Percentiles rank a stretch among this genome's conserved stretches.
phyloP scores from a whole-genome alignment of 2,888 invertebrate genomes.

The Lissocephala sabroskyi region DNA sequence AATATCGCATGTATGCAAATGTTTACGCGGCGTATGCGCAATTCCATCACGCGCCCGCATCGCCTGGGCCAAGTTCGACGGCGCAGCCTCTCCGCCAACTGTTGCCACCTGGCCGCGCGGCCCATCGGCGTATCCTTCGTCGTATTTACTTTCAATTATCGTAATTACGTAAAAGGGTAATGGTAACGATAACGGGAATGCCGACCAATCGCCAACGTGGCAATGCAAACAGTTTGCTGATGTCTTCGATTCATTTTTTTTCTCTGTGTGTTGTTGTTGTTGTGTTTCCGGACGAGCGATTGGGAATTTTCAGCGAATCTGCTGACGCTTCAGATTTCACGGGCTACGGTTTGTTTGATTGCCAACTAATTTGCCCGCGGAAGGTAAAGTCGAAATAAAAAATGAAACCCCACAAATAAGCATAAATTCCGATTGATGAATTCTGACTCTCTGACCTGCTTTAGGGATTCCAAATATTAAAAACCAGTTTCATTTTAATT shows the following conservation, averaged over 20 bases:
- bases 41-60: conserved; percentile 23
- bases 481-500: too few relatives aligned
- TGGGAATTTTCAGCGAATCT: too few relatives aligned
- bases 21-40: conserved; percentile 52
- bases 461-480: too few relatives aligned
- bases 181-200: conserved; percentile 12
- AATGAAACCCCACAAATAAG: too few relatives aligned
- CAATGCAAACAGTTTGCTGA: conserved; percentile 55
- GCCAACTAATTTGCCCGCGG: too few relatives aligned
- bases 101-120: conserved; percentile 1
- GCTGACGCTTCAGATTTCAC: too few relatives aligned
- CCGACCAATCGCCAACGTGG: conserved; percentile 43
- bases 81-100: conserved; percentile 14
- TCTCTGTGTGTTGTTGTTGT: too few relatives aligned
- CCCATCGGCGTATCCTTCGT: conserved; percentile 33
- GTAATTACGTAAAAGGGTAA: conserved; percentile 66
- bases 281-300: too few relatives aligned
- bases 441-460: too few relatives aligned
- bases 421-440: too few relatives aligned
- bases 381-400: too few relatives aligned
- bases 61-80: neutral
- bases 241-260: conserved; percentile 43
- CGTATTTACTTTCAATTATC: conserved; percentile 69
- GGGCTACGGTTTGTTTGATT: too few relatives aligned
- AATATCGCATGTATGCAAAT: conserved; percentile 45